Evolutionary conservation across 2,113 vertebrate genomes (phyloP).

Genomic region (Caretta caretta): DNA sequence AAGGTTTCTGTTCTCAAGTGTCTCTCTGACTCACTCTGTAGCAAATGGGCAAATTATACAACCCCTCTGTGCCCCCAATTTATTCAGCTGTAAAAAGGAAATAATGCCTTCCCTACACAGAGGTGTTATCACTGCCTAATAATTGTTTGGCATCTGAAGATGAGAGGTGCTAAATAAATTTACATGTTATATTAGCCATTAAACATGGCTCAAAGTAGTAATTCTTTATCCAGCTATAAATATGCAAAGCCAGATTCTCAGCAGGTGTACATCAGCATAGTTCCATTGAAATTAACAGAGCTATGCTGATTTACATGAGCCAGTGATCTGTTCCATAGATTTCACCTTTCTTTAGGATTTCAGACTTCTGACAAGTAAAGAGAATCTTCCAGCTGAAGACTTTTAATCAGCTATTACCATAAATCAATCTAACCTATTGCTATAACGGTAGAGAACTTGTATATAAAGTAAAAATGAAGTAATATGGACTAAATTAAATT

Average conservation of each 20-base stretch:
- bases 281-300: background rate
- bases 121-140: background rate
- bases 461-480: background rate
- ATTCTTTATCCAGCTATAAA: background rate
- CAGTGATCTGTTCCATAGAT: background rate
- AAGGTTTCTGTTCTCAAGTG: background rate
- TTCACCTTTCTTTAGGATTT: background rate
- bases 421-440: background rate
- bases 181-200: background rate
- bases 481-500: background rate
- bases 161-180: background rate
- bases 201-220: background rate
- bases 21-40: background rate
- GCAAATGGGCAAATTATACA: background rate
- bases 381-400: background rate
- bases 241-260: background rate
- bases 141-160: background rate
- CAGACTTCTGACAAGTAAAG: slow-evolving; percentile 8
- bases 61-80: background rate
- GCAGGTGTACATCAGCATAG: background rate
- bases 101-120: background rate
- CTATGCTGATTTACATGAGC: background rate
- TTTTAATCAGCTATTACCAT: background rate
- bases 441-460: background rate
- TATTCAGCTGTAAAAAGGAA: background rate